A percentile compares a stretch with the other conserved stretches of the same genome.
Evolutionary conservation across 1,140 invertebrate species (phyloP).

Genomic region (Potamilus streckersoni): DNA sequence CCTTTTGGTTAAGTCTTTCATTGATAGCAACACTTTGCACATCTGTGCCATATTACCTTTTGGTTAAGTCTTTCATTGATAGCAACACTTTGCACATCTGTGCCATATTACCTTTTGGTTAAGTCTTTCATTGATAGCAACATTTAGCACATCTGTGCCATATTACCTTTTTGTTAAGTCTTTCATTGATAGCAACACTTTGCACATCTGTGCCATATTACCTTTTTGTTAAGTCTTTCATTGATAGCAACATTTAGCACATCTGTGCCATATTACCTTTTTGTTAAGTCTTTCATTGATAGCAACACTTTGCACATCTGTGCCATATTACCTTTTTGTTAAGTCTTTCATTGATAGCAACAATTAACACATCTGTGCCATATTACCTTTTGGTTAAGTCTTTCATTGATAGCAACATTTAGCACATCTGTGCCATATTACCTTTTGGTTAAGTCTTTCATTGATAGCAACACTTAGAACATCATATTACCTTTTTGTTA

Average conservation of each 20-base stretch:
- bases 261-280: slow-evolving; percentile 58
- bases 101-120: too few relatives aligned
- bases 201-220: too few relatives aligned
- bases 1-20: too few relatives aligned
- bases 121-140: slow-evolving; percentile 57
- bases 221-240: too few relatives aligned
- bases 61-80: slow-evolving; percentile 48
- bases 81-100: too few relatives aligned
- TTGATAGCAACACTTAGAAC: slow-evolving; percentile 53
- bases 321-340: too few relatives aligned
- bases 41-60: slow-evolving; percentile 58
- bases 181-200: too few relatives aligned
- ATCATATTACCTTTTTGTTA: slow-evolving; percentile 60
- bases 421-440: too few relatives aligned
- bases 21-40: slow-evolving; percentile 53
- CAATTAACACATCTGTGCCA: slow-evolving; percentile 52
- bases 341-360: slow-evolving; percentile 57
- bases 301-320: too few relatives aligned
- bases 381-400: slow-evolving; percentile 56
- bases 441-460: too few relatives aligned
- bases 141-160: slow-evolving; percentile 52
- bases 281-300: slow-evolving; percentile 48
- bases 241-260: slow-evolving; percentile 53
- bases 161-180: slow-evolving; percentile 56
- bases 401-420: too few relatives aligned